Base-by-base conservation (phyloP, 2,113 vertebrate species). In the Salvator merianae region DNA sequence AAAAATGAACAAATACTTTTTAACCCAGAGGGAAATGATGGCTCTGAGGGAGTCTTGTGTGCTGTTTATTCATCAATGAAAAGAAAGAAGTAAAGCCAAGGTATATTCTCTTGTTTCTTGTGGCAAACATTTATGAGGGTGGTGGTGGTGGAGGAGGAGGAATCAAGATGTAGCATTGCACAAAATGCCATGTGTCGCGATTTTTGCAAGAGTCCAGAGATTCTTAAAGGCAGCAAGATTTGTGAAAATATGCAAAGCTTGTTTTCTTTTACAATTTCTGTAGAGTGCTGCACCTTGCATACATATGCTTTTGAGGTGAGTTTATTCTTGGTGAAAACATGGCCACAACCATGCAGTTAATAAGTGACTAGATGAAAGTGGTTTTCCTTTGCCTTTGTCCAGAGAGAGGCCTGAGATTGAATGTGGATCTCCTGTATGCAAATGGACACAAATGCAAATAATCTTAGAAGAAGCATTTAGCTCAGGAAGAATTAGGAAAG, bases 1-100 rank as follows among this genome's bases (percentile, higher is more conserved):
- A 94, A 94, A 95, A 94, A 92, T 88, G 93, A 95, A 92, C 93
- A 96, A 96, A 96, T 90, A 93, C 82, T 90, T 95, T 85, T 89
- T 85, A 88, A 89, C 90, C 92, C 90, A 66, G 92, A 87, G 93
- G 77, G 59, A 95, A 79, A 71, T 43, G 88, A 65, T 91, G 89
- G 84, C 82, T 94, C 93, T 77, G 2, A 43, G 85, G 89, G 92
- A 94, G 90, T 90, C 86, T 89, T 90, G 84, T 88, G 24, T 87
- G 75, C 86, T 92, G 38, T 79, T 85, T 65, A 90, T 93, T 91
- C 89, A 87, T 88, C 89, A 92, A 88, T 0, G 2, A 93, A 73
- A 92, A 34, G 81, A 62, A 70, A 9, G 83, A 93, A 87, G 91
- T 30, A 79, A 43, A 28, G 72, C 94, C 88, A 66, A 89, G 77